These are phyloP conservation scores for Perca fluviatilis DNA, from an alignment of 2,113 vertebrate genomes.

Conservation along the genomic window DNA sequence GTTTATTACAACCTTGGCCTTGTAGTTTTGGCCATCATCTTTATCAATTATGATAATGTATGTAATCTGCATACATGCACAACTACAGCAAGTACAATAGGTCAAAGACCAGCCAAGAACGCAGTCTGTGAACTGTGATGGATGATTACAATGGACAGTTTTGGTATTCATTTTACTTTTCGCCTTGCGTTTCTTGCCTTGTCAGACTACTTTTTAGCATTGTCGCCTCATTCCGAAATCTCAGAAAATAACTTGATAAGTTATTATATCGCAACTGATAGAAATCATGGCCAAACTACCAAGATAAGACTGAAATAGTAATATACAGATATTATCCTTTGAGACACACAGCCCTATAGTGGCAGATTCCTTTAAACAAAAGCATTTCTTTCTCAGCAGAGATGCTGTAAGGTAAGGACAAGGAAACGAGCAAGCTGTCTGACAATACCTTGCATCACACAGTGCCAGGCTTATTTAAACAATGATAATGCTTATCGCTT, in stretches of 20 bases:
- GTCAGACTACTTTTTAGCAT: background rate
- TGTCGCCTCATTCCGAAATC: background rate
- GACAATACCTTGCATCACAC: background rate
- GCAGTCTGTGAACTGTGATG: background rate
- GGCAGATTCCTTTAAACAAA: constrained; percentile 20
- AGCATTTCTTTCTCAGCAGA: background rate
- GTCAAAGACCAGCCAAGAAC: background rate
- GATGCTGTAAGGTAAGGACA: background rate
- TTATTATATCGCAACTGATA: background rate
- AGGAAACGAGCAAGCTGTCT: background rate
- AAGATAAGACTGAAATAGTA: background rate
- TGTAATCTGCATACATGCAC: background rate
- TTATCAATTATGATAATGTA: background rate
- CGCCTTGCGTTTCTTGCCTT: background rate
- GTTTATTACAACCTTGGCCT: background rate
- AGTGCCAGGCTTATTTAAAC: background rate
- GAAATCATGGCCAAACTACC: background rate
- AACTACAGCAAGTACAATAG: background rate
- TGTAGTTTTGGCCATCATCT: background rate
- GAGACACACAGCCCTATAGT: background rate
- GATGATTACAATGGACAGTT: background rate
- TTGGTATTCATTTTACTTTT: background rate
- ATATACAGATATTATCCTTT: background rate
- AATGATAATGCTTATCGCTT: background rate
- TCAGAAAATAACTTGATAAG: background rate